Evolutionary conservation across 2,113 vertebrate species (phyloP).

Genomic region (Python bivittatus): DNA sequence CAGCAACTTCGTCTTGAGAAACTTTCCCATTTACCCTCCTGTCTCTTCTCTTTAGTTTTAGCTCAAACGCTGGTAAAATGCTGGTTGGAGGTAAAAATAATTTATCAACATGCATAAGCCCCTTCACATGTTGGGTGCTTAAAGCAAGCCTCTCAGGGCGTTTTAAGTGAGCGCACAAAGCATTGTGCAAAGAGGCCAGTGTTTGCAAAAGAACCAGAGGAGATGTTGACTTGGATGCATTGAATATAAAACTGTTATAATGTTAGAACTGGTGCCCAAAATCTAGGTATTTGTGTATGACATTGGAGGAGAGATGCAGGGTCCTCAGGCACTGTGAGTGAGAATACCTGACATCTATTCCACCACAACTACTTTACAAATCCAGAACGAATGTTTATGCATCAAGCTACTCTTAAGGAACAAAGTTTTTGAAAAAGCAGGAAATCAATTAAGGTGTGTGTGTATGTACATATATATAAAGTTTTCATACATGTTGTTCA

Average conservation of each 20-base stretch:
- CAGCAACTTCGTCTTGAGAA: conserved; percentile 52
- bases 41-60: background rate
- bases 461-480: background rate
- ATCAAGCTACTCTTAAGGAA: background rate
- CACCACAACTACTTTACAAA: background rate
- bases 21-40: no score
- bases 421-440: background rate
- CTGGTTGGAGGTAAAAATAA: background rate
- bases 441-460: no score
- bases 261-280: background rate
- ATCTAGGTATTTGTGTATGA: background rate
- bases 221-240: background rate
- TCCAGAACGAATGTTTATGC: background rate
- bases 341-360: background rate
- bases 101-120: background rate
- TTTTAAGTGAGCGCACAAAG: background rate
- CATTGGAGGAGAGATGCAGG: background rate
- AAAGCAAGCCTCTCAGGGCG: background rate
- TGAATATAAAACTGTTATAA: background rate
- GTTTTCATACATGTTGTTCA: background rate
- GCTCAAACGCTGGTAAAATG: background rate
- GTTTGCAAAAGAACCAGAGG: background rate
- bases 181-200: background rate
- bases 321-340: background rate
- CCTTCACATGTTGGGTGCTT: background rate